Base-by-base conservation (phyloP, 2,888 invertebrate genomes). In the Synergus japonicus region DNA sequence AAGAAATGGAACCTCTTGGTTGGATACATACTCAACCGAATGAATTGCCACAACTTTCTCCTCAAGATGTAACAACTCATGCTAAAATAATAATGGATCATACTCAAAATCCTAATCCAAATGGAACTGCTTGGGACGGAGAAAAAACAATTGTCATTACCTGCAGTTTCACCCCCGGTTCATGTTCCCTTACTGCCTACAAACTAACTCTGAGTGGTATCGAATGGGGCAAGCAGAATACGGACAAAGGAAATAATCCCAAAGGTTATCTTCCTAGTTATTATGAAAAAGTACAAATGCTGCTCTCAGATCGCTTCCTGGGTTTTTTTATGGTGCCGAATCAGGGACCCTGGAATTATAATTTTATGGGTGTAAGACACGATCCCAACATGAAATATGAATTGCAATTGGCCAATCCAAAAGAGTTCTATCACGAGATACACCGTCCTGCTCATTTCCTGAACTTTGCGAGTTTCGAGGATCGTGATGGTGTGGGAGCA, bases 1-100 rank as follows among this genome's bases (percentile, higher is more conserved):
- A 97, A 91, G 99, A 99, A 90, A 96, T 99, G 95, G 99, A 99
- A 92, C 99, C 99, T 10, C 94, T 99, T 15, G 98, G 98, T 54
- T 99, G 99, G 99, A 99, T 99, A 93, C 99, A 99, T 92, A 99
- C 99, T 0, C 99, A 99, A 91, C 99, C 99, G 1, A 99, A 99
- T 92, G 99, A 99, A 92, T 93, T 99, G 92, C 99, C 99, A 0
- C 99, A 99, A 92, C 94, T 99, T 2, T 99, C 99, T 13, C 99
- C 99, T 0, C 99, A 99, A 94, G 99, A 99, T 92, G 98, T 99
- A 83, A 98, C 98, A 41, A 97, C 98, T 0, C 99, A 99, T 92
- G 98, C 99, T 0, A 97, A 97, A 92, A 93, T 99, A 79, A 98
- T 99, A 98, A 95, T 98, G 0, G 99, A 99, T 86, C 98, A 99